phyloP scores from a whole-genome alignment of 2,888 invertebrate genomes.

The Eupithecia vulgata region DNA sequence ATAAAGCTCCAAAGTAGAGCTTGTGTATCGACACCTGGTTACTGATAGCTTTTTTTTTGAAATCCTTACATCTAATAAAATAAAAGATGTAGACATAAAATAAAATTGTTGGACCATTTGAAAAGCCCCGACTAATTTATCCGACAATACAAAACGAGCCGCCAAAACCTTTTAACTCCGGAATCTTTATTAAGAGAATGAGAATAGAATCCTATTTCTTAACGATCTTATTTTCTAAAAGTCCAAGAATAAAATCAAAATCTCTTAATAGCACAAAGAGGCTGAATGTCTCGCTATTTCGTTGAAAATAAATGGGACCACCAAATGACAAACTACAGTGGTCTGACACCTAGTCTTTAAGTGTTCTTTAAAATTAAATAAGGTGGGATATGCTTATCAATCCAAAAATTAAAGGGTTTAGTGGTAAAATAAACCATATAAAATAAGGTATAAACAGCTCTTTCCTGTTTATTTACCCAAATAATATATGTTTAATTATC shows the following conservation, averaged over 20 bases:
- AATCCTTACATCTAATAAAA: too few relatives aligned
- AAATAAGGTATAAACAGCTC: not conserved
- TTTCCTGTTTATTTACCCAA: too few relatives aligned
- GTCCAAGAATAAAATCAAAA: slow-evolving; percentile 30
- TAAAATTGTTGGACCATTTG: not conserved
- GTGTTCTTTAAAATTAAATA: not conserved
- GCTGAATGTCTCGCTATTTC: not conserved
- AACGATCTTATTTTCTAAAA: slow-evolving; percentile 4
- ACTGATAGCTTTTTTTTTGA: too few relatives aligned
- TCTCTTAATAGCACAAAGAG: slow-evolving; percentile 46
- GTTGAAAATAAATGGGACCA: not conserved
- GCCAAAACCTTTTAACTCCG: slow-evolving; percentile 16
- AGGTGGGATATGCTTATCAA: not conserved
- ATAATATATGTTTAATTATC: not conserved
- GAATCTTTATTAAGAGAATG: slow-evolving; percentile 23
- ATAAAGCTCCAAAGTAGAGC: too few relatives aligned
- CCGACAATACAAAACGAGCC: slow-evolving; percentile 14
- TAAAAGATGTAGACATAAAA: too few relatives aligned
- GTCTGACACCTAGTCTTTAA: not conserved
- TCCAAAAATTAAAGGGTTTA: too few relatives aligned
- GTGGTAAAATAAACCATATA: not conserved
- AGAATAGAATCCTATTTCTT: slow-evolving; percentile 7
- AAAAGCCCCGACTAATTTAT: not conserved
- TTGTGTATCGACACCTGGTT: too few relatives aligned
- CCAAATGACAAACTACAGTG: not conserved